phyloP scores from a whole-genome alignment of 23 tunicate species.

The Diplosoma virens region DNA sequence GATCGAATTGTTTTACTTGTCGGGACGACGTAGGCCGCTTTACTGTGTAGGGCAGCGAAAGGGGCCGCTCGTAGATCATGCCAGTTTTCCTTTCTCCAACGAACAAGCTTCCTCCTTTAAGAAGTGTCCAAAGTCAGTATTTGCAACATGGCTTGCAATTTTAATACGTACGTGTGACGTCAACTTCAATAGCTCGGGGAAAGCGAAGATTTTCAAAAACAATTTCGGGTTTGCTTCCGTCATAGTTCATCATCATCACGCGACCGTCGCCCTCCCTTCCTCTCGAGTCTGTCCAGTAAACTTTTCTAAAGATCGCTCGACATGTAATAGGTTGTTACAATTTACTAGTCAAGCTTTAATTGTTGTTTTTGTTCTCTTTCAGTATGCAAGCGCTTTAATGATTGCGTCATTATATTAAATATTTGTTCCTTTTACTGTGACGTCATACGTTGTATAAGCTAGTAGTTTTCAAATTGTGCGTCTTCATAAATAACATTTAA shows the following conservation, averaged over 20 bases:
- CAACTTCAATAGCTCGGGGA: slow-evolving; percentile 75
- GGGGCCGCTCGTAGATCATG: slow-evolving; percentile 48
- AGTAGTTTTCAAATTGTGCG: too few relatives aligned
- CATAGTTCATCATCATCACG: slow-evolving; percentile 58
- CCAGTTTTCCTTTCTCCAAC: slow-evolving; percentile 51
- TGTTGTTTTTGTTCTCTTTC: too few relatives aligned
- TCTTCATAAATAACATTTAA: too few relatives aligned
- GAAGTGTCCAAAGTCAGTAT: background rate
- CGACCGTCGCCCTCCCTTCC: slow-evolving; percentile 49
- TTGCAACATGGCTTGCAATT: too few relatives aligned
- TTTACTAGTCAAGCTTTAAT: too few relatives aligned
- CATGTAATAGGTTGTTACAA: too few relatives aligned
- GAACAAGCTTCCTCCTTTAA: slow-evolving; percentile 41
- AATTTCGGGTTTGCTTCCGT: slow-evolving; percentile 54
- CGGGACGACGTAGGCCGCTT: slow-evolving; percentile 29
- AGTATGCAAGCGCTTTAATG: too few relatives aligned
- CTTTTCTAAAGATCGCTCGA: slow-evolving; percentile 33
- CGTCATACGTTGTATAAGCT: too few relatives aligned
- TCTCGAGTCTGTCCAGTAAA: slow-evolving; percentile 79
- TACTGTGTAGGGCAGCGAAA: slow-evolving; percentile 8
- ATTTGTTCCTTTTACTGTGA: too few relatives aligned
- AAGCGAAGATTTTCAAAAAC: slow-evolving; percentile 44
- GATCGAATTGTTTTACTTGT: slow-evolving; percentile 33
- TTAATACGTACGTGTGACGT: slow-evolving; percentile 20
- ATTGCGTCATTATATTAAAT: too few relatives aligned